Evolutionary conservation across 2,888 invertebrate genomes (phyloP).

Genomic region (Syrista parreyssii): DNA sequence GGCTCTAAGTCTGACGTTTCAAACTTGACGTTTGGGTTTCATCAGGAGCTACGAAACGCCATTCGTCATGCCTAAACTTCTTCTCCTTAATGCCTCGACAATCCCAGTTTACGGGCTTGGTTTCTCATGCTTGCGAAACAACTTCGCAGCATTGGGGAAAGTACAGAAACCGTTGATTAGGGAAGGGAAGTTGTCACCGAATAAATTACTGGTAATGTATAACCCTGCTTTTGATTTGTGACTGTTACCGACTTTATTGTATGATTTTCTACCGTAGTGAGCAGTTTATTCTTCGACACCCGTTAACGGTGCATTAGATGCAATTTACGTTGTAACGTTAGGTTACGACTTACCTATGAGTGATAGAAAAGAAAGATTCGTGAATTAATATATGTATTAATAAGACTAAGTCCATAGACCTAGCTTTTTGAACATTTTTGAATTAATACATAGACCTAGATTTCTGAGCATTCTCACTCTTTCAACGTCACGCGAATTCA

Average conservation of each 20-base stretch:
- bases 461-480: neutral
- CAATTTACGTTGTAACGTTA: too few species aligned
- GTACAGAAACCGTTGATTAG: neutral
- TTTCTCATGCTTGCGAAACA: conserved; percentile 21
- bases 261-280: neutral
- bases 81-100: conserved; percentile 26
- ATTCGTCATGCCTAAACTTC: conserved; percentile 33
- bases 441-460: too few species aligned
- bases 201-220: neutral
- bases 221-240: neutral
- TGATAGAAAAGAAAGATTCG: neutral
- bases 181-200: neutral
- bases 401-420: too few species aligned
- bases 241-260: neutral
- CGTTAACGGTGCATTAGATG: too few species aligned
- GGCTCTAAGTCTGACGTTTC: neutral
- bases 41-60: conserved; percentile 12
- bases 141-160: conserved; percentile 18
- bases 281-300: too few species aligned
- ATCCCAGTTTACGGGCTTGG: conserved; percentile 20
- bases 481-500: neutral
- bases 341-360: conserved; percentile 3
- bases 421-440: neutral
- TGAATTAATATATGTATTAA: too few species aligned
- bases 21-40: neutral